Conservation (phyloP, 2,113 vertebrate genomes). For the Eleginops maclovinus region DNA sequence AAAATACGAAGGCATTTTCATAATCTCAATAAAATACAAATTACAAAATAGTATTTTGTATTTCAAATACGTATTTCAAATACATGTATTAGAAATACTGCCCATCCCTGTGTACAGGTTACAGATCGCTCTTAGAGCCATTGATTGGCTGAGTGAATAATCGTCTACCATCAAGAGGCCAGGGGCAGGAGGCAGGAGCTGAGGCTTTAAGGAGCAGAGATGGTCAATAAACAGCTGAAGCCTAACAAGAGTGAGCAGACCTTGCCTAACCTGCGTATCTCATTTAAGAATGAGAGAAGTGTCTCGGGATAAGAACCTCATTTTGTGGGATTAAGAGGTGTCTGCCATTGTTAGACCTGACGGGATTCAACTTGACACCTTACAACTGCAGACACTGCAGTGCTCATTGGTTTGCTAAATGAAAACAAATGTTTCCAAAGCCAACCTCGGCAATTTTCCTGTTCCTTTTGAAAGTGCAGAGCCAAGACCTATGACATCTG, state of each 20-base stretch:
- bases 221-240: slow-evolving; percentile 72
- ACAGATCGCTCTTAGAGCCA: slow-evolving; percentile 28
- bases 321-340: slow-evolving; percentile 55
- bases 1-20: too few species aligned
- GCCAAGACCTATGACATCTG: slow-evolving; percentile 26
- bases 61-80: too few species aligned
- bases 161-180: slow-evolving; percentile 58
- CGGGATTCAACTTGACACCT: slow-evolving; percentile 30
- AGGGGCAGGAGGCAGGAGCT: slow-evolving; percentile 43
- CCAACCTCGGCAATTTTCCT: slow-evolving; percentile 14
- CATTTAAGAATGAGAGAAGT: slow-evolving; percentile 39
- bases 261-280: slow-evolving; percentile 53
- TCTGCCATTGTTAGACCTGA: slow-evolving; percentile 38
- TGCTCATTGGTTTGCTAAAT: slow-evolving; percentile 33
- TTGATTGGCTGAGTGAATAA: slow-evolving; percentile 72
- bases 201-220: slow-evolving; percentile 53
- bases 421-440: slow-evolving; percentile 52
- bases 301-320: slow-evolving; percentile 46
- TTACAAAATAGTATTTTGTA: too few species aligned
- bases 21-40: too few species aligned
- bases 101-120: too few species aligned
- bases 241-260: slow-evolving; percentile 62
- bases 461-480: slow-evolving; percentile 13
- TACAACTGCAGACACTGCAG: background rate
- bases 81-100: too few species aligned